Evolutionary conservation across 2,113 vertebrate species (phyloP), one percentile per base, ranked within the genome.

Genomic region (Marmota flaviventris): DNA sequence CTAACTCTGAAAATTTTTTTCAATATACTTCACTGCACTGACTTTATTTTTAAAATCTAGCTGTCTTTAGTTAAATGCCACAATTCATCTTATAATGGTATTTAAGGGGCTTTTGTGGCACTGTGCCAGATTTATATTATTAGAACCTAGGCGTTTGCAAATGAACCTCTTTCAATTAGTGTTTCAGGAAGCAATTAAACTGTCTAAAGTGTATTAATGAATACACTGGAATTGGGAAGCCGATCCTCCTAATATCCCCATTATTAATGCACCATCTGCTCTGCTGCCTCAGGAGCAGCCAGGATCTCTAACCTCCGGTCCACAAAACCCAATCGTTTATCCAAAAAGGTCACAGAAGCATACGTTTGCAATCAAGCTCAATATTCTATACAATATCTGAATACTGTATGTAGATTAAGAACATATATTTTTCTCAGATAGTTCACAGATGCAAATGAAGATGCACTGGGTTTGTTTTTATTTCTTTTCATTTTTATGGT

Each of bases 191-290:
- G 98, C 98, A 98, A 98, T 98, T 98, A 99, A 98, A 99, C 98
- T 98, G 98, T 98, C 98, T 98, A 98, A 98, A 98, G 98, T 98
- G 85, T 98, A 98, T 98, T 98, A 99, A 99, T 98, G 98, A 98
- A 98, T 98, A 98, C 97, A 98, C 82, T 98, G 98, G 98, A 98
- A 98, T 98, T 98, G 98, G 98, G 98, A 98, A 98, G 97, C 98
- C 95, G 51, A 98, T 53, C 89, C 96, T 98, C 97, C 98, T 98
- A 98, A 98, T 98, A 98, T 97, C 98, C 96, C 95, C 95, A 96
- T 98, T 98, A 98, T 98, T 98, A 98, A 98, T 98, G 97, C 85
- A 98, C 98, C 98, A 98, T 98, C 98, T 98, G 98, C 98, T 98
- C 97, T 97, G 96, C 98, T 98, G 96, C 97, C 97, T 98, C 94